These are phyloP conservation scores for Gymnoscopelus braueri DNA, from an alignment of 2,797 vertebrate genomes.

Conservation along the genomic window DNA sequence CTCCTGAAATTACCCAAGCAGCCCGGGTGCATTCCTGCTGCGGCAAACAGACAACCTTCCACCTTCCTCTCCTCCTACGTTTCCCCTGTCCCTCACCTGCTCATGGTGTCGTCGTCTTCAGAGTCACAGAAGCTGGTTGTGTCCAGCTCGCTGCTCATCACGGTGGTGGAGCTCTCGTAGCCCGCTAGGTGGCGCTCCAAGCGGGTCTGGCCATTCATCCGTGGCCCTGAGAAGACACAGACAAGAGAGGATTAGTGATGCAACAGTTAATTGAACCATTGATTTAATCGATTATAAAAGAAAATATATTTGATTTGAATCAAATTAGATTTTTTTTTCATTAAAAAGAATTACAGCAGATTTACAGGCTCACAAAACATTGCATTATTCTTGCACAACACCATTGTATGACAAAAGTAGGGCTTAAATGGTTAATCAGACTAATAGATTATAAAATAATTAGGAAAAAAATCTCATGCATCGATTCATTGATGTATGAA, in stretches of 20 bases:
- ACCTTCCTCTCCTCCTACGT: too few relatives aligned
- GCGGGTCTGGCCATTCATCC: constrained; percentile 85
- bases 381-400: too few relatives aligned
- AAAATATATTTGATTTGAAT: neutral
- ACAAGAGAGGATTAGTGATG: neutral
- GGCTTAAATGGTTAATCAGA: neutral
- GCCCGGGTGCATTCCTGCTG: too few relatives aligned
- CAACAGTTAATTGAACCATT: too few relatives aligned
- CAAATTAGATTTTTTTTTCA: neutral
- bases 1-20: too few relatives aligned
- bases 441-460: neutral
- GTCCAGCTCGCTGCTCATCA: constrained; percentile 93
- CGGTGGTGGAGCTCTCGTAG: constrained; percentile 91
- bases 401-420: too few relatives aligned
- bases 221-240: constrained; percentile 71
- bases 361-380: too few relatives aligned
- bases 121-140: constrained; percentile 93
- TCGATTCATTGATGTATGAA: too few relatives aligned
- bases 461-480: too few relatives aligned
- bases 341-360: too few relatives aligned
- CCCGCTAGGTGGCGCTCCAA: constrained; percentile 90
- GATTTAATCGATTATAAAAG: too few relatives aligned
- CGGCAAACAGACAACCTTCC: too few relatives aligned
- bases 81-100: constrained; percentile 77
- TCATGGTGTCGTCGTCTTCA: constrained; percentile 92